Conservation (phyloP, 2,113 vertebrate genomes). For the Gallinago jamesoni region DNA sequence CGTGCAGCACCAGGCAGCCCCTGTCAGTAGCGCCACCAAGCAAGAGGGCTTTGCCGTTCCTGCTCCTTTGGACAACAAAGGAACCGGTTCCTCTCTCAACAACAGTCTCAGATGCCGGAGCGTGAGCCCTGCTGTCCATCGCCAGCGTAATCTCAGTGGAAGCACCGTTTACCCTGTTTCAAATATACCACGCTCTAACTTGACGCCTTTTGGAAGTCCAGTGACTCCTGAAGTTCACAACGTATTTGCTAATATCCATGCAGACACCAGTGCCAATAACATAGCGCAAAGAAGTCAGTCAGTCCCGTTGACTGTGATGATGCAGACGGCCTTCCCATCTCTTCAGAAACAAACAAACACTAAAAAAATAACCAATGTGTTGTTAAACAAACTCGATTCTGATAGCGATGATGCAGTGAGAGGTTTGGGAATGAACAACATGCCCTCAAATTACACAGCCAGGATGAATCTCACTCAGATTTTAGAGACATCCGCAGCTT, state of each 20-base stretch:
- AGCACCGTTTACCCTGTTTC: slow-evolving; percentile 82
- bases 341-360: slow-evolving; percentile 83
- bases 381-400: slow-evolving; percentile 92
- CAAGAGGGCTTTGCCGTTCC: slow-evolving; percentile 97
- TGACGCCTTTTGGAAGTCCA: slow-evolving; percentile 88
- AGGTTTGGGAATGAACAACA: slow-evolving; percentile 89
- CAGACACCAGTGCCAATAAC: slow-evolving; percentile 83
- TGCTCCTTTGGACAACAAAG: slow-evolving; percentile 93
- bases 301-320: slow-evolving; percentile 96
- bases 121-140: slow-evolving; percentile 93
- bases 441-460: slow-evolving; percentile 93
- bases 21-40: slow-evolving; percentile 81
- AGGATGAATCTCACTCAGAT: slow-evolving; percentile 99
- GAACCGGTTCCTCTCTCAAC: slow-evolving; percentile 70
- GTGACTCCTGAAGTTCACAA: slow-evolving; percentile 86
- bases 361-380: slow-evolving; percentile 89
- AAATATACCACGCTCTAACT: slow-evolving; percentile 80
- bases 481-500: slow-evolving; percentile 85
- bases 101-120: slow-evolving; percentile 91
- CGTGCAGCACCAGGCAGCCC: slow-evolving; percentile 87
- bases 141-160: slow-evolving; percentile 89
- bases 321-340: slow-evolving; percentile 91
- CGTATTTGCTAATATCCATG: slow-evolving; percentile 84
- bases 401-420: slow-evolving; percentile 86
- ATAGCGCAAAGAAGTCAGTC: slow-evolving; percentile 97